These are phyloP conservation scores for Alligator mississippiensis DNA, from an alignment of 2,113 vertebrate species.

Conservation along the genomic window DNA sequence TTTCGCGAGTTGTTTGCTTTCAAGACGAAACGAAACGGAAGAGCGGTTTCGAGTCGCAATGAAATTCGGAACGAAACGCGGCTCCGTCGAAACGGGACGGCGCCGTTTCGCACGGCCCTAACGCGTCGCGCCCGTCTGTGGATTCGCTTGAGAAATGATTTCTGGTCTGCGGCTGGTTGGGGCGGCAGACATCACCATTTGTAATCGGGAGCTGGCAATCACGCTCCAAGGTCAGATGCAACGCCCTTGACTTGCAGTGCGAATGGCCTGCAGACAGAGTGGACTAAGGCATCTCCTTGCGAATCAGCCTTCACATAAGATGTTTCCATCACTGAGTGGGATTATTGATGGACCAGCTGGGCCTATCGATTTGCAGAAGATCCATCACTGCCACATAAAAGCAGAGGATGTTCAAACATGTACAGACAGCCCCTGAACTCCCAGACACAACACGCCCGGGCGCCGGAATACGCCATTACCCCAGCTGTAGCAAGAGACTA, in stretches of 20 bases:
- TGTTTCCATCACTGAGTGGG: no score
- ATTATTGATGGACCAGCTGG: background rate
- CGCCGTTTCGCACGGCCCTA: no score
- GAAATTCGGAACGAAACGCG: no score
- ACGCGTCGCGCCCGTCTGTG: no score
- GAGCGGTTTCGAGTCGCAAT: no score
- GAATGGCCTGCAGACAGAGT: accelerated
- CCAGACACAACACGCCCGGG: background rate
- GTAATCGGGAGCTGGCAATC: background rate
- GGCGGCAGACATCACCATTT: background rate
- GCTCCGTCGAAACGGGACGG: no score
- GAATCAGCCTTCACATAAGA: accelerated
- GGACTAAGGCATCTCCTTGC: background rate
- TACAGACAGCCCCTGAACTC: background rate
- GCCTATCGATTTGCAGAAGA: background rate
- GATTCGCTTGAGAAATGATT: background rate
- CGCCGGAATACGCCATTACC: background rate
- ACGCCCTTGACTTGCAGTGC: background rate
- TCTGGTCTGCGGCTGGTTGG: background rate
- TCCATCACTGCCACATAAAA: background rate
- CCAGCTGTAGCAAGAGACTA: background rate
- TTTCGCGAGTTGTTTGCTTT: no score
- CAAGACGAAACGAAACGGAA: no score
- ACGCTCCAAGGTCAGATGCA: background rate
- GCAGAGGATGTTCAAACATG: background rate